phyloP scores from a whole-genome alignment of 2,113 vertebrate species.

The Vidua macroura region DNA sequence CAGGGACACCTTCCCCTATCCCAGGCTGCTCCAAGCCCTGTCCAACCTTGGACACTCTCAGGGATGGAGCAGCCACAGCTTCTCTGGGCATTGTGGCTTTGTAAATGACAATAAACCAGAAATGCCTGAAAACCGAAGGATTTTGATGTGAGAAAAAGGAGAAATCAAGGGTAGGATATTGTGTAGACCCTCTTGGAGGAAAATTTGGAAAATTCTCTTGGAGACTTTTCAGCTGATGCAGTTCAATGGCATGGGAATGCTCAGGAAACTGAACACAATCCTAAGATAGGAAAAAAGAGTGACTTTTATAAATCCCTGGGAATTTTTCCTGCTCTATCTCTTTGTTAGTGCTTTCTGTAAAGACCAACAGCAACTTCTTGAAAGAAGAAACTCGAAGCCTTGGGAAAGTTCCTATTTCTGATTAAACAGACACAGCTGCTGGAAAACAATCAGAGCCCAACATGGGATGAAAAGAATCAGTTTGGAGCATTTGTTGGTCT shows the following conservation, averaged over 20 bases:
- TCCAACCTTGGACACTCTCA: not conserved
- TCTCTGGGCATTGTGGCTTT: not conserved
- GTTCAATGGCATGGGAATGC: not conserved
- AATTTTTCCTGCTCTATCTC: rapidly evolving
- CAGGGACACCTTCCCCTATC: not conserved
- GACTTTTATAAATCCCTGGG: not conserved
- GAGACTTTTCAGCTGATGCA: not conserved
- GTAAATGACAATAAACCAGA: not conserved
- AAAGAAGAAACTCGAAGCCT: not conserved
- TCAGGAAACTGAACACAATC: not conserved
- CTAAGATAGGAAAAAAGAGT: not conserved
- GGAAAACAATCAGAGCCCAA: not conserved
- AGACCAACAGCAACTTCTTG: not conserved
- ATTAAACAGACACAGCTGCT: not conserved
- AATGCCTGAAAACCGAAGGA: not conserved
- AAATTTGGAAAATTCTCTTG: not conserved
- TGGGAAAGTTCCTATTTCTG: not conserved
- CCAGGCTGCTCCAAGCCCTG: not conserved
- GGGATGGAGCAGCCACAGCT: not conserved
- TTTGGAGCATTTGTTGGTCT: not conserved
- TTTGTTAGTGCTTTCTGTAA: not conserved
- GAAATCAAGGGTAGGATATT: not conserved
- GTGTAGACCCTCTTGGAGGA: not conserved
- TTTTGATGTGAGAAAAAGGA: not conserved
- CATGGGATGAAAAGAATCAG: not conserved